phyloP scores from a whole-genome alignment of 64 coral and sea anemone genomes.

The Dendrophyllia cribrosa region DNA sequence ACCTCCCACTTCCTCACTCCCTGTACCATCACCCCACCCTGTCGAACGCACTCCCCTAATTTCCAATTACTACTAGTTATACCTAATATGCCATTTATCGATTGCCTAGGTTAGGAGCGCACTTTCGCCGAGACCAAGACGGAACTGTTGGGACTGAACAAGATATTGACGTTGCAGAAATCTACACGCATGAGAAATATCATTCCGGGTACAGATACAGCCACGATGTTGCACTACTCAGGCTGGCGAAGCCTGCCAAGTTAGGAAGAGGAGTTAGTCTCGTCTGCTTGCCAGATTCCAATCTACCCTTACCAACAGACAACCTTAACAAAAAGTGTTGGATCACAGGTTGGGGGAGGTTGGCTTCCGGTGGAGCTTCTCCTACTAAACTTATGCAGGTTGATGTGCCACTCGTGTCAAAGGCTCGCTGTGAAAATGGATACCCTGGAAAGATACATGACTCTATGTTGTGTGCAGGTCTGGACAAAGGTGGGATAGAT shows the following conservation, averaged over 20 bases:
- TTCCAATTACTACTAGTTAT: too few species aligned
- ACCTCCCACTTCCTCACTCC: too few species aligned
- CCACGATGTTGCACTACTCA: conserved; percentile 60
- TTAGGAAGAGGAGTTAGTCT: conserved; percentile 16
- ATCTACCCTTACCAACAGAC: conserved; percentile 16
- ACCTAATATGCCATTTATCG: too few species aligned
- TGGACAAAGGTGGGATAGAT: conserved; percentile 48
- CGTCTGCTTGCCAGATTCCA: conserved; percentile 34
- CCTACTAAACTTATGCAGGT: conserved; percentile 55
- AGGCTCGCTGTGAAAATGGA: not conserved
- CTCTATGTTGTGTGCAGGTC: conserved; percentile 60
- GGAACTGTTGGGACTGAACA: conserved; percentile 63
- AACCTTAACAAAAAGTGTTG: conserved; percentile 49
- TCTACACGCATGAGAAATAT: conserved; percentile 43
- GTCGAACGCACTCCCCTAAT: too few species aligned
- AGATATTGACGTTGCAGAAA: conserved; percentile 30
- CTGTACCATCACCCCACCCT: too few species aligned
- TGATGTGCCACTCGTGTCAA: conserved; percentile 29
- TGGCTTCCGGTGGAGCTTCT: conserved; percentile 34
- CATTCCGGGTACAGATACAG: conserved; percentile 25
- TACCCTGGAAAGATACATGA: conserved; percentile 55
- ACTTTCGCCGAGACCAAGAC: not conserved
- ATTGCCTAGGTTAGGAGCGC: conserved; percentile 59
- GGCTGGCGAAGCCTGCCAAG: conserved; percentile 58
- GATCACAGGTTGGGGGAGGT: conserved; percentile 59